phyloP scores from a whole-genome alignment of 2,797 vertebrate genomes.

The Enteromius viviparus region DNA sequence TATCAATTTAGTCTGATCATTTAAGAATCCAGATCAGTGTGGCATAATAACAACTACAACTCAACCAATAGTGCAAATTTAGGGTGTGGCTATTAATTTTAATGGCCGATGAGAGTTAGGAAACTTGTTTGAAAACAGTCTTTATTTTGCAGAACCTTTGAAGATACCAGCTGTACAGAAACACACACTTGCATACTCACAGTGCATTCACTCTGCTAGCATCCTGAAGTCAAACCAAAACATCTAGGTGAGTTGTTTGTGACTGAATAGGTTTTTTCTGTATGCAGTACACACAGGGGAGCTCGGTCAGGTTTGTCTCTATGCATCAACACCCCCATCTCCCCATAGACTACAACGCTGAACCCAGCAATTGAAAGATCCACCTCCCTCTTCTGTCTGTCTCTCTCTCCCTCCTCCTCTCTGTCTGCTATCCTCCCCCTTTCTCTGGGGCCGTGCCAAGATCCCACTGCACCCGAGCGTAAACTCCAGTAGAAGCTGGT shows the following conservation, averaged over 20 bases:
- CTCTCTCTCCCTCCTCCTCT: conserved; percentile 26
- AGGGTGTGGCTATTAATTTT: not conserved
- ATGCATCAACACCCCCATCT: conserved; percentile 66
- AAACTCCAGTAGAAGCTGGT: conserved; percentile 57
- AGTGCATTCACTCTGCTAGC: not conserved
- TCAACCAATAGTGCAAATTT: not conserved
- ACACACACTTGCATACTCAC: not conserved
- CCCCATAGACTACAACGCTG: conserved; percentile 68
- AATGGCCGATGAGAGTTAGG: not conserved
- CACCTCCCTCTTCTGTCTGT: conserved; percentile 27
- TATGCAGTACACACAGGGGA: conserved; percentile 25
- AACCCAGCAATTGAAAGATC: conserved; percentile 71
- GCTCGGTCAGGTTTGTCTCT: conserved; percentile 42
- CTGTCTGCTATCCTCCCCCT: conserved; percentile 49
- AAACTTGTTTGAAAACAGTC: conserved; percentile 7
- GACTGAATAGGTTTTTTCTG: conserved; percentile 20
- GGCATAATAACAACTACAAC: not conserved
- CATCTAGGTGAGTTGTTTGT: conserved; percentile 36
- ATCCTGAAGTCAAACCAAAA: conserved; percentile 20
- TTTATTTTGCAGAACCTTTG: not conserved
- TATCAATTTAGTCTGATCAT: not conserved
- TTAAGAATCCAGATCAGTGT: not conserved
- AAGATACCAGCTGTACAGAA: not conserved
- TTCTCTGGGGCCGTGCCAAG: conserved; percentile 67
- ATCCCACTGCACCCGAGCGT: conserved; percentile 60